These are phyloP conservation scores for Ameiurus melas DNA, from an alignment of 2,113 vertebrate species.

Conservation along the genomic window DNA sequence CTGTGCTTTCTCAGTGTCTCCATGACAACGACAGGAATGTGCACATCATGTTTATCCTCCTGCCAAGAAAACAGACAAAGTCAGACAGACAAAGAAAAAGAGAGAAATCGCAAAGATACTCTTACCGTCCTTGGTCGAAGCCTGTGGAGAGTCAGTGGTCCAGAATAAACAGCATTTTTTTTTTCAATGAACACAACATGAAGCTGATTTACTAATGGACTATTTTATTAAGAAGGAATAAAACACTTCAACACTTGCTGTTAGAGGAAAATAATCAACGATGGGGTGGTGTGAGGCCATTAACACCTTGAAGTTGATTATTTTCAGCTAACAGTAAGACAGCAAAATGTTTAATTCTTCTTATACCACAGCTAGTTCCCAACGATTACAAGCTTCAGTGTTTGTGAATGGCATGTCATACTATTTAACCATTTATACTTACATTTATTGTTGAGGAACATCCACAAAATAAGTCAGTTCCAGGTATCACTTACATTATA, in stretches of 20 bases:
- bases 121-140: background rate
- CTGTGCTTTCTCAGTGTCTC: constrained; percentile 91
- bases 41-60: constrained; percentile 86
- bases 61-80: constrained; percentile 81
- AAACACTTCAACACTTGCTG: background rate
- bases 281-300: background rate
- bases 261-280: background rate
- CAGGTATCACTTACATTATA: background rate
- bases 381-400: background rate
- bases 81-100: constrained; percentile 63
- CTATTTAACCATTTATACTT: background rate
- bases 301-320: background rate
- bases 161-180: background rate
- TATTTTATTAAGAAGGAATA: background rate
- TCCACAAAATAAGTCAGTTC: background rate
- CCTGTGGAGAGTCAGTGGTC: background rate
- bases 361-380: background rate
- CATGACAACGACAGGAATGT: constrained; percentile 89
- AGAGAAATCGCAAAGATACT: constrained; percentile 27
- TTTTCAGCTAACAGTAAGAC: background rate
- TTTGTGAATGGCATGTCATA: background rate
- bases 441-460: background rate
- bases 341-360: background rate
- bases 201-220: background rate
- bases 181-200: background rate